Conservation (phyloP, 2,888 invertebrate species). For the Xanthostigma xanthostigma region DNA sequence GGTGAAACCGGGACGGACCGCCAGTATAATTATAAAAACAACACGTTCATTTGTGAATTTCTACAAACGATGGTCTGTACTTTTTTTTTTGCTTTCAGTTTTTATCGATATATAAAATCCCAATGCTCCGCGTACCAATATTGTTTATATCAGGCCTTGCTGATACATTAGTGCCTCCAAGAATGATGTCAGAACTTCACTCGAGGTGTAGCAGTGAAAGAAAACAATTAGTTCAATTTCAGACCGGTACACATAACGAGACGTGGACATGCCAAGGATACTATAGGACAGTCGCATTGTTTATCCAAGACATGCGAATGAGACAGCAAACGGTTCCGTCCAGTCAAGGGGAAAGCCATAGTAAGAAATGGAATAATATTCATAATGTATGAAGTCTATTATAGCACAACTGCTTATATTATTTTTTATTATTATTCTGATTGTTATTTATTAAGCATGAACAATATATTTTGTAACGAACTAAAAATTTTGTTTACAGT, state of each 20-base stretch:
- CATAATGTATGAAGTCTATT: not conserved
- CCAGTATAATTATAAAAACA: not conserved
- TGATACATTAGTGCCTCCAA: slow-evolving; percentile 77
- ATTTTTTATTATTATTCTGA: not conserved
- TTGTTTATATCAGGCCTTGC: slow-evolving; percentile 79
- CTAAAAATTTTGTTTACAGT: too few species aligned
- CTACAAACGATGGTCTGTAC: not conserved
- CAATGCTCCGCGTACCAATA: slow-evolving; percentile 56
- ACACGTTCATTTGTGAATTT: not conserved
- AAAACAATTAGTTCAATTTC: slow-evolving; percentile 64
- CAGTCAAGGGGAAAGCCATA: not conserved
- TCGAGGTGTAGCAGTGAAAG: slow-evolving; percentile 55
- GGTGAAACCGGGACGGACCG: too few species aligned
- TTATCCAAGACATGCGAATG: slow-evolving; percentile 29
- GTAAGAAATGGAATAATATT: slow-evolving; percentile 1
- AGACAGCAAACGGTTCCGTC: slow-evolving; percentile 10
- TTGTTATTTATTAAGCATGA: not conserved
- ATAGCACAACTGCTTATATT: not conserved
- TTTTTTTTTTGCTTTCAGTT: slow-evolving; percentile 39
- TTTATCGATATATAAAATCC: slow-evolving; percentile 58
- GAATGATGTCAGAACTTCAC: slow-evolving; percentile 75
- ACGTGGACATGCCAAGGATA: slow-evolving; percentile 85
- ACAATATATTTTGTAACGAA: too few species aligned
- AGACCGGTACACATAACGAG: slow-evolving; percentile 83
- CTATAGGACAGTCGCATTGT: slow-evolving; percentile 39